Conservation (phyloP, 2,888 invertebrate species). For the Seira ritae region DNA sequence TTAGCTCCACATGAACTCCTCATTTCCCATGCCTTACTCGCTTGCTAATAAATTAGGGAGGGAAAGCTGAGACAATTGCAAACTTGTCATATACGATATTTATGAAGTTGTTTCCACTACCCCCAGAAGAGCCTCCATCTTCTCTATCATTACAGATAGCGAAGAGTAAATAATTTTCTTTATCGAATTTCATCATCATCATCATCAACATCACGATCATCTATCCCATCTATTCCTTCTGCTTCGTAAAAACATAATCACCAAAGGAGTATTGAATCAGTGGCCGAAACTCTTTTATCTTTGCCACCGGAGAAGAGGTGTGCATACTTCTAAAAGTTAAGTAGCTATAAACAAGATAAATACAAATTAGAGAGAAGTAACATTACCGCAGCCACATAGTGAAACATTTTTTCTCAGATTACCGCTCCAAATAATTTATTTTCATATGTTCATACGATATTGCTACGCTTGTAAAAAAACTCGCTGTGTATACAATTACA, state of each 20-base stretch:
- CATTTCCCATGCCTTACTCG: background rate
- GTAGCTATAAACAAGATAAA: background rate
- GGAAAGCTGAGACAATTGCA: background rate
- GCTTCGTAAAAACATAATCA: background rate
- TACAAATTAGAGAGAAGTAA: background rate
- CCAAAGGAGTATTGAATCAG: background rate
- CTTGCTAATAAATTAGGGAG: too few relatives aligned
- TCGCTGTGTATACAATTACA: background rate
- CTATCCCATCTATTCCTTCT: background rate
- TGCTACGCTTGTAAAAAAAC: background rate
- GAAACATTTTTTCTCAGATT: background rate
- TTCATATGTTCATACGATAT: background rate
- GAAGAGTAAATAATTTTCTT: background rate
- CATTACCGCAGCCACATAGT: background rate
- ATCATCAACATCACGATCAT: too few relatives aligned
- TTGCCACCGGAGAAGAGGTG: background rate
- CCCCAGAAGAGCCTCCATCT: background rate
- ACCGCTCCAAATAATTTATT: background rate
- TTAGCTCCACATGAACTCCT: background rate
- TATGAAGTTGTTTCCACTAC: background rate
- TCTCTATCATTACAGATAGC: background rate
- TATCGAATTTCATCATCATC: background rate
- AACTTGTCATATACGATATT: background rate
- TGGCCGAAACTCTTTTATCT: background rate
- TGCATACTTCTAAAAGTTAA: background rate